Conservation (phyloP, 2,113 vertebrate genomes). For the Antechinus stuartii region DNA sequence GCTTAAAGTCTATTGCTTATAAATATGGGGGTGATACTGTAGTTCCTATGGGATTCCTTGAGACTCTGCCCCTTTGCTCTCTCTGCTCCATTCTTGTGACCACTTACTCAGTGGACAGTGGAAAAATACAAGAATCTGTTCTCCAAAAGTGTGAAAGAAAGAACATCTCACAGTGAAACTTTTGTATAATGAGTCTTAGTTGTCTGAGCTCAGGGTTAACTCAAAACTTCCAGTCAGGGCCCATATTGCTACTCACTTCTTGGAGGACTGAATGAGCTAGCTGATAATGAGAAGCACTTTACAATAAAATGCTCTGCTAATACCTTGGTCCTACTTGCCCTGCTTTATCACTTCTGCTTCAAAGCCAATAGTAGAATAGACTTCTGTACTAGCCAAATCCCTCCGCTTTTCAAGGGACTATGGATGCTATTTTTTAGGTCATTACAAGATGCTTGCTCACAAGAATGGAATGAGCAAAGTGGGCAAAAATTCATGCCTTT, state of each 20-base stretch:
- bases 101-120: conserved; percentile 38
- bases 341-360: background rate
- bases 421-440: background rate
- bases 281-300: background rate
- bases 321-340: background rate
- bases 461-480: background rate
- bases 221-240: background rate
- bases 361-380: background rate
- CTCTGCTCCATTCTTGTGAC: background rate
- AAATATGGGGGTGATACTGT: background rate
- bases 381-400: background rate
- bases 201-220: conserved; percentile 4
- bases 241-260: background rate
- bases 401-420: background rate
- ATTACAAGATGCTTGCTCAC: background rate
- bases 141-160: background rate
- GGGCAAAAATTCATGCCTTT: background rate
- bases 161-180: background rate
- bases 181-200: background rate
- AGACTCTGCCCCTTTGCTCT: conserved; percentile 18
- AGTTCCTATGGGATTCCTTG: background rate
- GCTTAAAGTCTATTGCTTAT: conserved; percentile 21
- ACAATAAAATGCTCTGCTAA: background rate
- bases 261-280: background rate
- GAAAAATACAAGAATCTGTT: conserved; percentile 45